Conservation (phyloP, 2,888 invertebrate genomes). For the Molorchus minor region DNA sequence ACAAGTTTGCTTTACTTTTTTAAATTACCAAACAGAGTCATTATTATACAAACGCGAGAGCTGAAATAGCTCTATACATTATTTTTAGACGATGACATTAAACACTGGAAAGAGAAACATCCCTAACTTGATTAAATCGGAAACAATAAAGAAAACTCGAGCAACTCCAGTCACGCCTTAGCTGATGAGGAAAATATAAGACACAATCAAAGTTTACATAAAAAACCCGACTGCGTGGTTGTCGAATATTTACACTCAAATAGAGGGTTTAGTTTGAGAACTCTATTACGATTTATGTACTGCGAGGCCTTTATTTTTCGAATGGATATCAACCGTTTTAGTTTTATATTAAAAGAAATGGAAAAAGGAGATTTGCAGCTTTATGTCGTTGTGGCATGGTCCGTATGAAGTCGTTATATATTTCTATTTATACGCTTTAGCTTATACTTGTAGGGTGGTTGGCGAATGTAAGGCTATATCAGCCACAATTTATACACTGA, state of each 20-base stretch:
- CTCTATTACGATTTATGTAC: constrained; percentile 46
- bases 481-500: too few relatives aligned
- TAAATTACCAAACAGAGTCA: too few relatives aligned
- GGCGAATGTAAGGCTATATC: too few relatives aligned
- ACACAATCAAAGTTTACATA: constrained; percentile 35
- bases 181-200: constrained; percentile 28
- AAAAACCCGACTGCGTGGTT: constrained; percentile 44
- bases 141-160: constrained; percentile 54
- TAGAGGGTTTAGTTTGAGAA: constrained; percentile 44
- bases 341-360: constrained; percentile 9
- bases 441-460: too few relatives aligned
- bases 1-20: too few relatives aligned
- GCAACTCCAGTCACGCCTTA: constrained; percentile 50
- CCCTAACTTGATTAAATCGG: constrained; percentile 55
- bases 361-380: too few relatives aligned
- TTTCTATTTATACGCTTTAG: too few relatives aligned
- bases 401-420: too few relatives aligned
- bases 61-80: constrained; percentile 39
- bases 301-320: constrained; percentile 27
- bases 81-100: constrained; percentile 49
- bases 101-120: constrained; percentile 43
- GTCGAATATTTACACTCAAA: constrained; percentile 40
- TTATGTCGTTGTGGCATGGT: too few relatives aligned
- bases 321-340: constrained; percentile 1
- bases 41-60: too few relatives aligned